A percentile compares a stretch with the other conserved stretches of the same genome.
These are phyloP conservation scores for Setophaga coronata DNA, from an alignment of 2,113 vertebrate genomes.

Conservation along the genomic window DNA sequence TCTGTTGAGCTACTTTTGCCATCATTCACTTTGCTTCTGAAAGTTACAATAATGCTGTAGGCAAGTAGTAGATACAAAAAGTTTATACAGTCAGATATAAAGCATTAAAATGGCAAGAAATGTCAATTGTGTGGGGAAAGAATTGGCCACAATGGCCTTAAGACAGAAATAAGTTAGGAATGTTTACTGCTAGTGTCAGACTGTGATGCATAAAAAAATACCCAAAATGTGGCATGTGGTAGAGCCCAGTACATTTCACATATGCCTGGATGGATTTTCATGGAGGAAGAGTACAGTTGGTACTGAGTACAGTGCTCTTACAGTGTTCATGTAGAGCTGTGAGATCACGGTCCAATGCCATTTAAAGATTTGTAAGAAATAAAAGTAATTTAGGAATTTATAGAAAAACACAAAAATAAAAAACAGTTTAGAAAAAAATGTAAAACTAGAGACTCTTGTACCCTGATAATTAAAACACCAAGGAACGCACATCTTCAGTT, in stretches of 20 bases:
- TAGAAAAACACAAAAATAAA: conserved; percentile 60
- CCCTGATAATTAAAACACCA: conserved; percentile 4
- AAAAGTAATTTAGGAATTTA: not conserved
- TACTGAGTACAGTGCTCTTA: not conserved
- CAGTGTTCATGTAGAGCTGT: not conserved
- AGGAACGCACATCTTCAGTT: conserved; percentile 2
- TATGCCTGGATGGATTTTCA: not conserved
- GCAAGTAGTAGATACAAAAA: not conserved
- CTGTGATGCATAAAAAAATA: no score
- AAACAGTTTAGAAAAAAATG: not conserved
- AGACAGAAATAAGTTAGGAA: not conserved
- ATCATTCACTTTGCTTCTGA: not conserved
- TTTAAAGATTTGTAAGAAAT: not conserved
- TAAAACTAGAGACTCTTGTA: not conserved
- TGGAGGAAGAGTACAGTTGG: not conserved
- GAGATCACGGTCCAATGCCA: not conserved
- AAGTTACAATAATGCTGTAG: not conserved
- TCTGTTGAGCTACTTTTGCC: not conserved
- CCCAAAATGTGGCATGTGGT: not conserved
- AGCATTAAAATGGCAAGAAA: not conserved
- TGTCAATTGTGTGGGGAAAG: fast-evolving
- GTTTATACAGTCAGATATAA: not conserved
- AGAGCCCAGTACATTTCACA: not conserved
- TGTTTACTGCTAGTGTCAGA: not conserved
- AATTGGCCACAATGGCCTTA: not conserved